Evolutionary conservation across 2,113 vertebrate species (phyloP).

Genomic region (Sinocyclocheilus anshuiensis): DNA sequence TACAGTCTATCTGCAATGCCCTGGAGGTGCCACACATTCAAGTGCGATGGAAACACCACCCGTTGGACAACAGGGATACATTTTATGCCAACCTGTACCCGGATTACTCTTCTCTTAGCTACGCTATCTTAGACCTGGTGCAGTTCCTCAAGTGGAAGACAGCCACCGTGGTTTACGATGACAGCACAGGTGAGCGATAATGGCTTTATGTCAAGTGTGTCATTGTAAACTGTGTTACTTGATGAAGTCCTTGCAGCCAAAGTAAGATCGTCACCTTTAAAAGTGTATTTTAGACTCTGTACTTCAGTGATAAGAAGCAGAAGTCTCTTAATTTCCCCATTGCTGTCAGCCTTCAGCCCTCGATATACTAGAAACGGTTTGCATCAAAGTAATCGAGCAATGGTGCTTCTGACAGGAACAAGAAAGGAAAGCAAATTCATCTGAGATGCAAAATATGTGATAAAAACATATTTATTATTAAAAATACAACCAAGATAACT

Average conservation of each 20-base stretch:
- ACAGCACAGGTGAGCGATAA: slow-evolving; percentile 88
- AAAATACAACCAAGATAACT: not conserved
- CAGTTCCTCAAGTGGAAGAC: slow-evolving; percentile 97
- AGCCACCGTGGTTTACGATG: slow-evolving; percentile 95
- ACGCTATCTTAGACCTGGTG: slow-evolving; percentile 95
- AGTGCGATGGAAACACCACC: slow-evolving; percentile 98
- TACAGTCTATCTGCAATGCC: slow-evolving; percentile 98
- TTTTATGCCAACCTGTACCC: slow-evolving; percentile 99
- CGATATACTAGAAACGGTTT: not conserved
- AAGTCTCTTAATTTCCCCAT: not conserved
- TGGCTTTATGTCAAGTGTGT: slow-evolving; percentile 28
- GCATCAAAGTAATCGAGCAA: not conserved
- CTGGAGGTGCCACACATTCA: slow-evolving; percentile 97
- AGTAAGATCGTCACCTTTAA: not conserved
- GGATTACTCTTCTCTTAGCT: slow-evolving; percentile 95
- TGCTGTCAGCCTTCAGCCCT: slow-evolving; percentile 14
- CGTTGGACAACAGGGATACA: slow-evolving; percentile 94
- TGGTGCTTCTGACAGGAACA: not conserved
- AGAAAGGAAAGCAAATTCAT: not conserved
- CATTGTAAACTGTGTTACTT: slow-evolving; percentile 27
- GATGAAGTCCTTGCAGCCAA: not conserved
- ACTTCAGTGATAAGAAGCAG: slow-evolving; percentile 6
- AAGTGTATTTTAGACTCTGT: slow-evolving; percentile 1
- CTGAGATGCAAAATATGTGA: not conserved
- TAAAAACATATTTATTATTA: not conserved